Percentiles rank a stretch among this genome's conserved stretches.
phyloP scores from a whole-genome alignment of 1,140 invertebrate species.

The Triops cancriformis region DNA sequence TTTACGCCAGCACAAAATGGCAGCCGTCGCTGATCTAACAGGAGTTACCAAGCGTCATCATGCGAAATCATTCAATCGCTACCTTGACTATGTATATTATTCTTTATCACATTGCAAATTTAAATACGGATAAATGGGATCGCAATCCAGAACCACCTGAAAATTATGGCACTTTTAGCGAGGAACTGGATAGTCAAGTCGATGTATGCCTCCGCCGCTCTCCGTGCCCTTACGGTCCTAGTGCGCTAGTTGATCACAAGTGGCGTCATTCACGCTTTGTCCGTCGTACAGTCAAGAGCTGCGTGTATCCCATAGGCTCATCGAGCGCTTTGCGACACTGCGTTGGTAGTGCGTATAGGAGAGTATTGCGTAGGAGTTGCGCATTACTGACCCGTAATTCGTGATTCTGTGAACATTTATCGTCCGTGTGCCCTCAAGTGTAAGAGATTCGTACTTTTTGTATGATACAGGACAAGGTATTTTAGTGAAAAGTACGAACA shows the following conservation, averaged over 20 bases:
- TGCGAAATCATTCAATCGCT: neutral
- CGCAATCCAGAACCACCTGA: neutral
- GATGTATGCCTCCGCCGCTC: neutral
- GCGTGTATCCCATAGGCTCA: neutral
- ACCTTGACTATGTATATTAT: neutral
- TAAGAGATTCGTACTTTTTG: too few species aligned
- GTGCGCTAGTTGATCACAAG: neutral
- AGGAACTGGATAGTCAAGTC: neutral
- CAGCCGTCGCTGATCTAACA: neutral
- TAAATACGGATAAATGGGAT: neutral
- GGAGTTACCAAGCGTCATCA: neutral
- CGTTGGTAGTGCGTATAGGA: too few species aligned
- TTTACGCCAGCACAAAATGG: neutral
- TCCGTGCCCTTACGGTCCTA: neutral
- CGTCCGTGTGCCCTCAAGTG: too few species aligned
- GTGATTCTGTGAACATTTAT: too few species aligned
- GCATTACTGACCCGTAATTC: too few species aligned
- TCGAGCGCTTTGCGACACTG: neutral
- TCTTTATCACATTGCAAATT: neutral
- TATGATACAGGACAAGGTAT: too few species aligned
- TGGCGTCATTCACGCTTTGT: slow-evolving; percentile 4
- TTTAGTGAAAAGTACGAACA: too few species aligned
- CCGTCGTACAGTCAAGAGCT: neutral
- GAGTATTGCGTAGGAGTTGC: too few species aligned
- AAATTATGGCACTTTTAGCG: neutral